Evolutionary conservation across 1,140 invertebrate genomes (phyloP), one percentile per base, ranked within the genome.

Genomic region (Chrysomallon squamiferum): DNA sequence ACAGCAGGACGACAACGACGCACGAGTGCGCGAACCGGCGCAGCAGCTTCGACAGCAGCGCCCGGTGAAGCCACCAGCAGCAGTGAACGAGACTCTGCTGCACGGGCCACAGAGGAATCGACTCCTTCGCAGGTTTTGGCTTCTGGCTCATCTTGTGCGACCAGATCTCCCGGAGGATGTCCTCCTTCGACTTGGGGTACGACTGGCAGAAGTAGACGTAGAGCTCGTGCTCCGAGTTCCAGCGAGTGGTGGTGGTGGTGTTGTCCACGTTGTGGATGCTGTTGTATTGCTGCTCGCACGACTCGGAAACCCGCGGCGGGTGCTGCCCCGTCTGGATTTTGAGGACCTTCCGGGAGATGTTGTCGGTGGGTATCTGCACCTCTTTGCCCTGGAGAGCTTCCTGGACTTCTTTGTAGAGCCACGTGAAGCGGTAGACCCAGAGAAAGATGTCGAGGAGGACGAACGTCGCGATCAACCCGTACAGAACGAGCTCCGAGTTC

Each of bases 111-210:
- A 35, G 29, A n/a, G 20, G 25, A 22, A 43, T 47, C 15, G 72
- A 52, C 30, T 50, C 61, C 32, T 58, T 33, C 6, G 56, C 45
- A 7, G 56, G 62, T 22, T 69, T 52, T 9, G 68, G 61, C 33
- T 33, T 66, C 15, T 65, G 68, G 38, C 70, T 76, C 65, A 73
- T 74, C 64, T 77, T 80, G 49, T 80, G 71, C 22, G 71, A 63
- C 72, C 74, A 78, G 59, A 82, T 76, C 60, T 82, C 75, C 3
- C 69, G 71, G 50, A 82, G 65, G 62, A 82, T 79, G 29, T 82
- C 78, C 49, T 81, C 75, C 61, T 68, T 79, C 5, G 69, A 66
- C 38, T 76, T 77, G 2, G 74, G 69, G 25, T 76, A 68, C 4
- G 69, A 66, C 35, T 73, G 71, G 43, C 71, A 72, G 68, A 77